These are phyloP conservation scores for Phortica variegata DNA, from an alignment of 1,140 invertebrate genomes.

Conservation along the genomic window DNA sequence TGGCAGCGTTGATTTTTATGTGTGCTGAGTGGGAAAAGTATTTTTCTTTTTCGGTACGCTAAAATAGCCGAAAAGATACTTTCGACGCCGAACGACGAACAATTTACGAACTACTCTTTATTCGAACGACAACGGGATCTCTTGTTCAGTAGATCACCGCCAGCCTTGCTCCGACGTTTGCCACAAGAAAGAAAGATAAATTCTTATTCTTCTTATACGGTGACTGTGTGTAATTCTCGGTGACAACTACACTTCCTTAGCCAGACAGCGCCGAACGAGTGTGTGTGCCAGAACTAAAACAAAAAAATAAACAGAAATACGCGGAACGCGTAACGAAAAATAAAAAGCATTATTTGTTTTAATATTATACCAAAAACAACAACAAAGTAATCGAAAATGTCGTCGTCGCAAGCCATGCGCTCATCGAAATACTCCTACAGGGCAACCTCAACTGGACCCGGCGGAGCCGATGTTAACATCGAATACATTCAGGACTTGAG, in stretches of 20 bases:
- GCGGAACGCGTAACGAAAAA: conserved; percentile 32
- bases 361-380: conserved; percentile 20
- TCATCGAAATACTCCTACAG: conserved; percentile 88
- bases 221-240: conserved; percentile 54
- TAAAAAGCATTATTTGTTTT: conserved; percentile 17
- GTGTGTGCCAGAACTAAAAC: conserved; percentile 31
- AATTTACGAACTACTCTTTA: conserved; percentile 57
- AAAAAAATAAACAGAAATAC: conserved; percentile 5
- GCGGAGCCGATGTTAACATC: conserved; percentile 85
- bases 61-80: conserved; percentile 40
- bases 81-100: conserved; percentile 32
- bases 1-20: conserved; percentile 9
- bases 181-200: too few relatives aligned
- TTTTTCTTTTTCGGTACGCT: neutral
- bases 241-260: conserved; percentile 48
- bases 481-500: conserved; percentile 90
- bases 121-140: conserved; percentile 59
- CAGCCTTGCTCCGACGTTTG: conserved; percentile 58
- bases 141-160: conserved; percentile 59
- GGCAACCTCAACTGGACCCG: conserved; percentile 69
- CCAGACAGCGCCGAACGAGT: neutral
- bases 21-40: too few relatives aligned
- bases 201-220: too few relatives aligned
- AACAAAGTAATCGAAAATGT: conserved; percentile 46
- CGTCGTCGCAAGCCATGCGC: conserved; percentile 76